Percentiles rank a stretch among this genome's conserved stretches.
phyloP scores from a whole-genome alignment of 2,888 invertebrate species.

The Dromius quadrimaculatus region DNA sequence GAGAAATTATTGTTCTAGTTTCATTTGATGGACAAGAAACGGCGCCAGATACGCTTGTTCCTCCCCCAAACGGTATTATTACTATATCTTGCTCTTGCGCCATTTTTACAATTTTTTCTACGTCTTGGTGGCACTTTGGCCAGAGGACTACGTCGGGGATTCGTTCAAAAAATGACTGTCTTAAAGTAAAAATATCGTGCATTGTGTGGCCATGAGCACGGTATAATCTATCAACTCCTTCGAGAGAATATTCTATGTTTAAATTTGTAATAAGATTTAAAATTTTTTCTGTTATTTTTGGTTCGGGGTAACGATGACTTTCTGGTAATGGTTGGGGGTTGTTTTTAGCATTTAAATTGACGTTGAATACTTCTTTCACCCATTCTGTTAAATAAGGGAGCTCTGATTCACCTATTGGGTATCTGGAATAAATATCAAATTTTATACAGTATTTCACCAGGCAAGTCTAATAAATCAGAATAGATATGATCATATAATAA shows the following conservation, averaged over 20 bases:
- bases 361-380: constrained; percentile 80
- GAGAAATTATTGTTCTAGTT: constrained; percentile 82
- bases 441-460: too few relatives aligned
- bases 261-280: constrained; percentile 70
- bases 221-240: constrained; percentile 86
- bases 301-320: constrained; percentile 73
- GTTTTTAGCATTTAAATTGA: constrained; percentile 69
- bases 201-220: constrained; percentile 94
- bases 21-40: constrained; percentile 86
- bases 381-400: constrained; percentile 86
- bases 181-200: constrained; percentile 85
- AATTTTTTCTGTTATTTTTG: constrained; percentile 74
- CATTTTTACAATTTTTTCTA: constrained; percentile 81
- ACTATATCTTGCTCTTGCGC: constrained; percentile 82
- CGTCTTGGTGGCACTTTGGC: constrained; percentile 90
- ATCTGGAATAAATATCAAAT: constrained; percentile 70
- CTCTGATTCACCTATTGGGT: constrained; percentile 78
- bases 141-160: constrained; percentile 96
- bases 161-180: constrained; percentile 80
- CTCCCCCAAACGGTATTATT: constrained; percentile 94
- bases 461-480: too few relatives aligned
- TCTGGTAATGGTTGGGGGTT: constrained; percentile 71
- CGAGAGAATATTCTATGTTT: constrained; percentile 74
- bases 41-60: constrained; percentile 92
- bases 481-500: too few relatives aligned